These are phyloP conservation scores for Setophaga kirtlandii DNA, from an alignment of 2,113 vertebrate species.

Conservation along the genomic window DNA sequence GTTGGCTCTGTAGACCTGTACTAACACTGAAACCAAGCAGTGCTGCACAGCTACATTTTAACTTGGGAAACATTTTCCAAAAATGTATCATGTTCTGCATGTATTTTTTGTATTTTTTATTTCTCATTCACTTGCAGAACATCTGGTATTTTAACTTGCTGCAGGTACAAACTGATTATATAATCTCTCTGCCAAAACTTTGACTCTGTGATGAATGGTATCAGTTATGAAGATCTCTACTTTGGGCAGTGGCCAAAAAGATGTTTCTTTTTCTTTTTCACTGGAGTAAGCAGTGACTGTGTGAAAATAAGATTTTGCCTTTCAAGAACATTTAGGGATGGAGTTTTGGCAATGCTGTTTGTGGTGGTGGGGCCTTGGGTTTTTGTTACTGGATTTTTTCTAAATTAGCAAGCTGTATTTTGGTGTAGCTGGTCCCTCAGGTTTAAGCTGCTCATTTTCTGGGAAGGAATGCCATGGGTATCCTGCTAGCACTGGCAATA, in stretches of 20 bases:
- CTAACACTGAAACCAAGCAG: background rate
- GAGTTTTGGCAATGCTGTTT: background rate
- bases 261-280: background rate
- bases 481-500: background rate
- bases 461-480: background rate
- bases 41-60: background rate
- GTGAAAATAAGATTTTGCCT: background rate
- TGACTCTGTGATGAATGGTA: background rate
- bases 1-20: background rate
- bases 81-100: background rate
- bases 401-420: background rate
- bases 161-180: background rate
- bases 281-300: background rate
- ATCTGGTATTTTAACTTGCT: background rate
- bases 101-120: background rate
- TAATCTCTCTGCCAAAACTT: background rate
- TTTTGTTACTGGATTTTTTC: background rate
- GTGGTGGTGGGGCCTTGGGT: background rate
- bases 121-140: background rate
- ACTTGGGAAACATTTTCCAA: background rate
- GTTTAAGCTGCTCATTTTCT: background rate
- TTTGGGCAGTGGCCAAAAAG: background rate
- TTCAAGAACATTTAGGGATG: background rate
- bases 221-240: background rate
- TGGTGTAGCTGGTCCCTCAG: background rate